Percentiles rank a stretch among this genome's conserved stretches.
Conservation (phyloP, 2,797 vertebrate species). For the Crypturellus tataupa region DNA sequence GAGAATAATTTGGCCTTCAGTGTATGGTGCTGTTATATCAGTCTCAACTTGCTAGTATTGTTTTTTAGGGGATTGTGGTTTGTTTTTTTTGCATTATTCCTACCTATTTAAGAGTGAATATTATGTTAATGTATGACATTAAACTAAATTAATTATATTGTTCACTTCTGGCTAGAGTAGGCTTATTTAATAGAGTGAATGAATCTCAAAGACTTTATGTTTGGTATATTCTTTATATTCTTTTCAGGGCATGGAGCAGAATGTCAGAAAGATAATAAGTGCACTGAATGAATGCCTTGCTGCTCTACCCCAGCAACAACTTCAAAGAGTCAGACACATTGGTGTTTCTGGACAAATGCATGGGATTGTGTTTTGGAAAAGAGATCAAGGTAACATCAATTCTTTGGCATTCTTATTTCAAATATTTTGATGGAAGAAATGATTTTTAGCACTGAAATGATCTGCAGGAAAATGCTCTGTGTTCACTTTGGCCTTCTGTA, state of each 20-base stretch:
- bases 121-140: background rate
- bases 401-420: background rate
- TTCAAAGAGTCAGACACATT: conserved; percentile 84
- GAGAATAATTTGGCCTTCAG: background rate
- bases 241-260: conserved; percentile 90
- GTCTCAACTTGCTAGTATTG: too few species aligned
- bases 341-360: conserved; percentile 97
- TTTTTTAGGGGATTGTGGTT: background rate
- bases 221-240: conserved; percentile 58
- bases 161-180: background rate
- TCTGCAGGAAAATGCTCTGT: background rate
- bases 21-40: background rate
- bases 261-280: conserved; percentile 84
- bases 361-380: conserved; percentile 93
- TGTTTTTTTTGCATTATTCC: background rate
- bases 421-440: background rate
- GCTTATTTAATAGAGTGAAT: background rate
- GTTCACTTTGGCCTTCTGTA: background rate
- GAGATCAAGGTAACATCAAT: conserved; percentile 81
- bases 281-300: conserved; percentile 87
- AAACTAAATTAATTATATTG: background rate
- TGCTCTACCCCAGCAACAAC: conserved; percentile 84
- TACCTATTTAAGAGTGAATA: background rate
- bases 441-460: background rate
- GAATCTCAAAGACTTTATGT: background rate